Evolutionary conservation across 2,113 vertebrate species (phyloP).

Genomic region (Poecilia latipinna): DNA sequence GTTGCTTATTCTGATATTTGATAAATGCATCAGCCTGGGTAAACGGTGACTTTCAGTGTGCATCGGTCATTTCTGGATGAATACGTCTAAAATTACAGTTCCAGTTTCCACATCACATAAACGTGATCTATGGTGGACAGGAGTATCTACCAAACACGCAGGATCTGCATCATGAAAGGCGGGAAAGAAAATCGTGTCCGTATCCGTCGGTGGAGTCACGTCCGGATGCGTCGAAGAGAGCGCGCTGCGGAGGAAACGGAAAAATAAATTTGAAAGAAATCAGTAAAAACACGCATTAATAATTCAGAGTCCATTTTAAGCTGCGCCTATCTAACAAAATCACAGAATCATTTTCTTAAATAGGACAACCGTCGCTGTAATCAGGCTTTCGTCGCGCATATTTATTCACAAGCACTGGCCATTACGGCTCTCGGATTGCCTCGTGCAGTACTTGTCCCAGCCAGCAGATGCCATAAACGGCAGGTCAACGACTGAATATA

Average conservation of each 20-base stretch:
- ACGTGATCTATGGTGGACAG: not conserved
- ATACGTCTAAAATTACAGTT: not conserved
- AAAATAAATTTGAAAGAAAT: conserved; percentile 7
- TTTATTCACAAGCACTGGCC: conserved; percentile 40
- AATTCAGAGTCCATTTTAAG: conserved; percentile 64
- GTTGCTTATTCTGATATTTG: not conserved
- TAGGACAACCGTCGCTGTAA: conserved; percentile 58
- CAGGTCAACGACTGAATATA: conserved; percentile 66
- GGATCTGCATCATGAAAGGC: conserved; percentile 6
- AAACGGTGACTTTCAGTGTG: not conserved
- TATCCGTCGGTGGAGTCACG: conserved; percentile 10
- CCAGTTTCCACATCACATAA: not conserved
- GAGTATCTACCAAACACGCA: conserved; percentile 2
- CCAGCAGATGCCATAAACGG: conserved; percentile 78
- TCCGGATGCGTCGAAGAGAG: conserved; percentile 7
- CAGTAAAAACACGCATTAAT: conserved; percentile 60
- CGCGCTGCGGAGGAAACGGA: conserved; percentile 33
- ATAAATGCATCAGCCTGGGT: not conserved
- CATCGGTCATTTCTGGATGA: not conserved
- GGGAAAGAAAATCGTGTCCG: conserved; percentile 19
- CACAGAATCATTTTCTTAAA: conserved; percentile 70
- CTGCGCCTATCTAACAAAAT: conserved; percentile 51
- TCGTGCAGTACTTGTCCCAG: conserved; percentile 67
- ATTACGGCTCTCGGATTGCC: conserved; percentile 35
- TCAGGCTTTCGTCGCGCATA: conserved; percentile 62